Base-by-base conservation (phyloP, 2,888 invertebrate genomes). In the Drosophila recens region DNA sequence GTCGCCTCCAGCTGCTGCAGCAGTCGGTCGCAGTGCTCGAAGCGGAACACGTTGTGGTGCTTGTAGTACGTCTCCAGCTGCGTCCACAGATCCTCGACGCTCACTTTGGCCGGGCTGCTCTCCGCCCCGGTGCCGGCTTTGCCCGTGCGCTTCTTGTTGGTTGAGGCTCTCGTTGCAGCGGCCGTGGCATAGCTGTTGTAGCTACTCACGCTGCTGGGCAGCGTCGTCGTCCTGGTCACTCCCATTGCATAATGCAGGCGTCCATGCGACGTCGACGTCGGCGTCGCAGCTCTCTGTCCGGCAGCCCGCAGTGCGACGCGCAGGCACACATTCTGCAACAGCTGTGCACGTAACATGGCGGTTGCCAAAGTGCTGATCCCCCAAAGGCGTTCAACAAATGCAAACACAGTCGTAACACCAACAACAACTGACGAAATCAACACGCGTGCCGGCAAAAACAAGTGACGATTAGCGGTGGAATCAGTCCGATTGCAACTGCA, bases 41-140 rank as follows among this genome's bases (percentile, higher is more conserved):
- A 62, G 38, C 80, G 80, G 0, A 91, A 68, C 30, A 85, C 66
- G 17, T 80, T 80, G 52, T 85, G 66, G 3, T 73, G 74, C 20
- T 87, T 71, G 52, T 87, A 91, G 34, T 84, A 68, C 0, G 75
- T 30, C 59, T 91, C 85, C 33, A 91, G 49, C 40, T 83, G 85
- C 1, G 66, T 27, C 75, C 91, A 75, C 36, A 78, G 48, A 5
- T 67, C 58, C 4, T 85, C 87, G 6, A 77, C 38, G 15, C 66
- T 79, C 2, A 36, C 13, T 3, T 38, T 53, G 2, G 8, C 11
- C 10, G 27, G 15, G 0, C 33, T 20, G 0, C 33, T 11, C 11
- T 15, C 40, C 17, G 8, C 33, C 9, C 10, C 10, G 0, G 34
- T 42, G 2, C 9, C 36, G 1, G 17, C 10, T 49, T 72, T 65